These are phyloP conservation scores for Ctenosaura bakeri DNA, from an alignment of 2,797 vertebrate genomes.

Conservation along the genomic window DNA sequence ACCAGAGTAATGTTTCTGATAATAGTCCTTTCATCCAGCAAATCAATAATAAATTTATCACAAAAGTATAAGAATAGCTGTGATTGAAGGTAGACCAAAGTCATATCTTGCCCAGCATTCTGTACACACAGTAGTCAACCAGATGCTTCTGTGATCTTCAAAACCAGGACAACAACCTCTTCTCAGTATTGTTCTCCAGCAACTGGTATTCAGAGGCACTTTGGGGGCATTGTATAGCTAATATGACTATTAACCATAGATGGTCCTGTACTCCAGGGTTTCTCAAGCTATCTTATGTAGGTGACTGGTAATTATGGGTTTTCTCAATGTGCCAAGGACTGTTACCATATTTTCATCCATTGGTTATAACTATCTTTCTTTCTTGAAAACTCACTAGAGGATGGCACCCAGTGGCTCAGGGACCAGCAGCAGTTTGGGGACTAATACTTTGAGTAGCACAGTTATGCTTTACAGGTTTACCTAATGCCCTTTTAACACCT, in stretches of 20 bases:
- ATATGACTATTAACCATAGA: background rate
- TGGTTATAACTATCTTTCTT: no score
- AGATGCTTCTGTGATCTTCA: background rate
- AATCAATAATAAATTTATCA: constrained; percentile 11
- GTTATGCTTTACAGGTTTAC: no score
- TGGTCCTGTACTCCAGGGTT: background rate
- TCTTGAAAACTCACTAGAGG: no score
- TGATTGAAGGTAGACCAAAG: background rate
- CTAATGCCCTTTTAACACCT: no score
- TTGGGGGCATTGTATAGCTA: background rate
- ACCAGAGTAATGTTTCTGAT: background rate
- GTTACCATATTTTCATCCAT: no score
- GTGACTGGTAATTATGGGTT: no score
- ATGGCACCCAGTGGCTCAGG: no score
- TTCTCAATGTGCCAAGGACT: no score
- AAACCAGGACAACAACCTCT: background rate
- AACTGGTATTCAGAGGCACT: background rate
- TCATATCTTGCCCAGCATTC: background rate
- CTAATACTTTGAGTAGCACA: no score
- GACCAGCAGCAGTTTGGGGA: no score
- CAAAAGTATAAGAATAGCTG: background rate
- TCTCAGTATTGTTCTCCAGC: background rate
- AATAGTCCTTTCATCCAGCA: background rate
- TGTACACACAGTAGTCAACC: constrained; percentile 7
- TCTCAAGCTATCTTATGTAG: background rate